phyloP scores from a whole-genome alignment of 2,797 vertebrate species.

The Sebastes taczanowskii region DNA sequence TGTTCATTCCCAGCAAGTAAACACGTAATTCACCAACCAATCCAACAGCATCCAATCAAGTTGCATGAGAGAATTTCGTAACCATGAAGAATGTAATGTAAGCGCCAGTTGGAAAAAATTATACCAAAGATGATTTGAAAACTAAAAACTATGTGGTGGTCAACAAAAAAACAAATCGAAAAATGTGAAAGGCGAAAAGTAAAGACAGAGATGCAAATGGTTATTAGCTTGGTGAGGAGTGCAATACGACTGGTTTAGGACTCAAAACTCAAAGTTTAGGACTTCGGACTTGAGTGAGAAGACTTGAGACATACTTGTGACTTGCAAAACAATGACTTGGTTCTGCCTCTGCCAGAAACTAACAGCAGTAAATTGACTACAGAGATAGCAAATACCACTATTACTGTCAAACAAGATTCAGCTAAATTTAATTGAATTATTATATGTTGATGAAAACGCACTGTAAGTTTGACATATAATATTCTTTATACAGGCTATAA shows the following conservation, averaged over 20 bases:
- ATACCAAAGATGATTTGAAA: no score
- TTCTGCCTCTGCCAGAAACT: accelerated
- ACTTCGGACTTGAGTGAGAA: no score
- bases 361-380: background rate
- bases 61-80: background rate
- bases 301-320: no score
- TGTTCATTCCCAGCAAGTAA: background rate
- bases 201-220: no score
- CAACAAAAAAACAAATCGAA: no score
- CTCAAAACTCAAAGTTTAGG: no score
- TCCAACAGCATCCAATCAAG: background rate
- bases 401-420: background rate
- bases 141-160: no score
- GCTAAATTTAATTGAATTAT: background rate
- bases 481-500: background rate
- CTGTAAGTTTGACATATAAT: background rate
- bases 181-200: no score
- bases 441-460: background rate
- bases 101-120: background rate
- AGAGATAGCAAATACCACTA: background rate
- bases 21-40: background rate
- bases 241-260: no score
- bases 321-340: no score
- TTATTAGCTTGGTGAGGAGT: no score
- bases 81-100: background rate